Percentiles rank a stretch among this genome's conserved stretches.
Conservation (phyloP, 2,888 invertebrate genomes). For the Polydrusus tereticollis region DNA sequence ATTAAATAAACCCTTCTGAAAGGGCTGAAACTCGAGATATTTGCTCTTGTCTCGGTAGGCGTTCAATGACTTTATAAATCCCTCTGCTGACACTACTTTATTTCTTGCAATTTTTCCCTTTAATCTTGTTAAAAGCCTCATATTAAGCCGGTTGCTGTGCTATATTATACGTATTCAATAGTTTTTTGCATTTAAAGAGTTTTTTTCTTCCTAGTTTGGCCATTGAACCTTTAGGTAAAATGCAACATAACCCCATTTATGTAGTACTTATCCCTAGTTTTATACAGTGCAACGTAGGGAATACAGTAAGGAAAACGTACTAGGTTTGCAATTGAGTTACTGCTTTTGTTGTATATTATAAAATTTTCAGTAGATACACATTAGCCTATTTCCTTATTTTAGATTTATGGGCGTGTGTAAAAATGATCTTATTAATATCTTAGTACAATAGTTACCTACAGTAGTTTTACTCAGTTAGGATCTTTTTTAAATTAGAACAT, state of each 20-base stretch:
- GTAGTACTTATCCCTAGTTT: background rate
- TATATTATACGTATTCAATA: background rate
- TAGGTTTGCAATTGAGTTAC: background rate
- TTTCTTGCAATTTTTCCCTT: conserved; percentile 17
- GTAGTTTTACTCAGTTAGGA: too few relatives aligned
- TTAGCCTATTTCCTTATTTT: background rate
- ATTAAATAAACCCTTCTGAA: background rate
- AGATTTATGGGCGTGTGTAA: background rate
- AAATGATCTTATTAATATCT: too few relatives aligned
- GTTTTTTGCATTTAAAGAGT: background rate
- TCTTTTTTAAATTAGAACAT: too few relatives aligned
- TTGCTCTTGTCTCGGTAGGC: background rate
- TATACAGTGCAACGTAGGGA: background rate
- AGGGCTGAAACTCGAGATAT: background rate
- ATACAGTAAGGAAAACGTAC: background rate
- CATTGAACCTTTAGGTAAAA: background rate
- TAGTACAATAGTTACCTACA: too few relatives aligned
- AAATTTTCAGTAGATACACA: too few relatives aligned
- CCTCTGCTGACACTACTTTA: conserved; percentile 27
- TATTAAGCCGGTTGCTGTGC: conserved; percentile 1
- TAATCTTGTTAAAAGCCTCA: conserved; percentile 23
- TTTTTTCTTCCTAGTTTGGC: background rate
- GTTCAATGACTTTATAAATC: conserved; percentile 26
- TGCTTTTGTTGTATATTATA: background rate
- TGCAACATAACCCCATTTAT: conserved; percentile 13